A percentile compares a stretch with the other conserved stretches of the same genome.
Conservation (phyloP, 2,888 invertebrate genomes). For the Nephrotoma guestfalica region DNA sequence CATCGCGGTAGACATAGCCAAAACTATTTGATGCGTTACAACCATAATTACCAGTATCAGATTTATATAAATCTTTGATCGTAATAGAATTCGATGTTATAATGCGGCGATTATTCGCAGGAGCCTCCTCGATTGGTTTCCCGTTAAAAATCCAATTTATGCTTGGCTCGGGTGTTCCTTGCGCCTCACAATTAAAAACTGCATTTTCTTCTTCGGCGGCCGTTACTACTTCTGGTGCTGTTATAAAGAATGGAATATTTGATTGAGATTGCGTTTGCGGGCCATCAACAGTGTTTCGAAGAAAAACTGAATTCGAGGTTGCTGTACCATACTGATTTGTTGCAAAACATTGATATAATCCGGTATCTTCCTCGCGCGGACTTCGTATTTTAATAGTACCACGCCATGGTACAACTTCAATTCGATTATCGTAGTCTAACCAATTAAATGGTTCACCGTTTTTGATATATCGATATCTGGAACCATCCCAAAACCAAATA, state of each 20-base stretch:
- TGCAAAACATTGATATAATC: constrained; percentile 92
- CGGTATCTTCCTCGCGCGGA: constrained; percentile 82
- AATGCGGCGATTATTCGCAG: constrained; percentile 54
- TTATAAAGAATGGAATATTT: constrained; percentile 80
- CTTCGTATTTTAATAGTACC: constrained; percentile 84
- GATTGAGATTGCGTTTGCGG: constrained; percentile 57
- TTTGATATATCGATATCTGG: constrained; percentile 82
- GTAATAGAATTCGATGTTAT: constrained; percentile 59
- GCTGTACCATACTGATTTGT: constrained; percentile 87
- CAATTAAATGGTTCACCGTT: constrained; percentile 93
- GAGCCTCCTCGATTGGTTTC: constrained; percentile 58
- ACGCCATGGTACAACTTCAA: constrained; percentile 84
- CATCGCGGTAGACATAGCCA: constrained; percentile 96
- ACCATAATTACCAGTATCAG: constrained; percentile 93
- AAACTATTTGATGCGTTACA: constrained; percentile 98
- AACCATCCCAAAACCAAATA: constrained; percentile 12
- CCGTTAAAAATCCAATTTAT: constrained; percentile 97
- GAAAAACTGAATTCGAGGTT: constrained; percentile 88
- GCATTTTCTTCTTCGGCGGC: constrained; percentile 84
- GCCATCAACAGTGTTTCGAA: constrained; percentile 81
- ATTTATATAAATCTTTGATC: constrained; percentile 64
- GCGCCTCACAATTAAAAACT: constrained; percentile 74
- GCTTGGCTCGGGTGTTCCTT: constrained; percentile 78
- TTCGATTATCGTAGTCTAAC: constrained; percentile 86
- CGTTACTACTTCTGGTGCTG: constrained; percentile 74